Conservation (phyloP, 2,888 invertebrate genomes). For the Odontothrips loti region DNA sequence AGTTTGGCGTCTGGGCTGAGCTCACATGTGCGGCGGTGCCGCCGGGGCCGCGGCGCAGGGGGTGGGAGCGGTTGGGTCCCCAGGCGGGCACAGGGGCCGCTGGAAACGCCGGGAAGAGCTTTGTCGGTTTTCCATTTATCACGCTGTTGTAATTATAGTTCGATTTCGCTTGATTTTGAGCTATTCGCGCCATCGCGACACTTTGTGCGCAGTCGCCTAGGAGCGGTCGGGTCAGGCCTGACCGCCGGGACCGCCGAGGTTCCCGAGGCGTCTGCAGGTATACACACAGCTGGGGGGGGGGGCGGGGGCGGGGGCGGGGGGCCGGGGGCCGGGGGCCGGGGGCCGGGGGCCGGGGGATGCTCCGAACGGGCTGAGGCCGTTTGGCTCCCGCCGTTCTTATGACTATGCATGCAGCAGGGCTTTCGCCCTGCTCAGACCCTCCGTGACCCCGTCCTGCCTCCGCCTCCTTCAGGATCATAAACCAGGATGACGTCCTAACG, state of each 20-base stretch:
- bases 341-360: background rate
- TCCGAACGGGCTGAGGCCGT: background rate
- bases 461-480: background rate
- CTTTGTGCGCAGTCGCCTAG: too few species aligned
- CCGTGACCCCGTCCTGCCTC: background rate
- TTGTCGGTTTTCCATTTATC: too few species aligned
- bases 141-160: too few species aligned
- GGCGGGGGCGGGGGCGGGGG: background rate
- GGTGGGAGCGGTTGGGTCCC: background rate
- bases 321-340: background rate
- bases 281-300: too few species aligned
- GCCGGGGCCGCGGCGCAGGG: background rate
- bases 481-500: background rate
- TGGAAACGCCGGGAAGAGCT: background rate
- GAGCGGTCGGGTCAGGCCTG: too few species aligned
- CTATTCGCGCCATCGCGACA: too few species aligned
- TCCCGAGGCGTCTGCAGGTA: too few species aligned
- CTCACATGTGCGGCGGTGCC: background rate
- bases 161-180: too few species aligned
- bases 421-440: background rate
- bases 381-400: background rate
- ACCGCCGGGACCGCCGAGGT: too few species aligned
- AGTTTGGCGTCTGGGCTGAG: background rate
- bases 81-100: background rate
- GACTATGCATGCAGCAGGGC: slow-evolving; percentile 17